Evolutionary conservation across 1,140 invertebrate genomes (phyloP).

Genomic region (Microvelia longipes): DNA sequence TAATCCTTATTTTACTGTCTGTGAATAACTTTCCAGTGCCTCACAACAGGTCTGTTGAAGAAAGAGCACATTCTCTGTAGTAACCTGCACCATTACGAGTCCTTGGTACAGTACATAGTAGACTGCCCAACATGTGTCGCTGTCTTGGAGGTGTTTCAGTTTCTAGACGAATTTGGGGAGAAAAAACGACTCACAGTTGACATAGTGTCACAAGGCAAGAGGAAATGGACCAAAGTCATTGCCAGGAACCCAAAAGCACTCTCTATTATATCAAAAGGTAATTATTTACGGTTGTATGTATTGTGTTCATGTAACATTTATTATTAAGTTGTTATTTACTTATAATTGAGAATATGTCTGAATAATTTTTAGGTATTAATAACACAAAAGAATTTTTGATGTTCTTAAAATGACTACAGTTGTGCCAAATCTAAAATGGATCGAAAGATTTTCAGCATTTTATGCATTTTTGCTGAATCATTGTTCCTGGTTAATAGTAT

Average conservation of each 20-base stretch:
- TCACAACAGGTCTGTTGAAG: conserved; percentile 2
- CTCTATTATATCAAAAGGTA: conserved; percentile 13
- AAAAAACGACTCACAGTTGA: conserved; percentile 16
- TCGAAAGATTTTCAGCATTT: too few species aligned
- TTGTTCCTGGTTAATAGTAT: too few species aligned
- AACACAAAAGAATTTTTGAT: too few species aligned
- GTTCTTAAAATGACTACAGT: too few species aligned
- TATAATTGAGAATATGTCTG: too few species aligned
- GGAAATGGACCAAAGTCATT: conserved; percentile 20
- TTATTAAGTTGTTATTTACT: too few species aligned
- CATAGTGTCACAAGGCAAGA: conserved; percentile 14
- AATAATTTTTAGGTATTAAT: too few species aligned
- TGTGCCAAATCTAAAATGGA: too few species aligned
- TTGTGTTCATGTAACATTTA: too few species aligned
- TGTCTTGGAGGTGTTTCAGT: conserved; percentile 14
- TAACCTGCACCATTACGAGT: conserved; percentile 16
- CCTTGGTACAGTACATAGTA: conserved; percentile 10
- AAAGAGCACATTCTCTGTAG: conserved; percentile 15
- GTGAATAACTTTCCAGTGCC: neutral
- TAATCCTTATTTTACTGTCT: neutral
- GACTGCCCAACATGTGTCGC: conserved; percentile 9
- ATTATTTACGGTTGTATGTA: too few species aligned
- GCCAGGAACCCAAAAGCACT: conserved; percentile 19
- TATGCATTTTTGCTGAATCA: too few species aligned
- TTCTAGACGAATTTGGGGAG: conserved; percentile 2